Percentiles rank a stretch among this genome's conserved stretches.
These are phyloP conservation scores for Mesorhabditis sp. DNA, from an alignment of 2,888 invertebrate genomes.

Conservation along the genomic window DNA sequence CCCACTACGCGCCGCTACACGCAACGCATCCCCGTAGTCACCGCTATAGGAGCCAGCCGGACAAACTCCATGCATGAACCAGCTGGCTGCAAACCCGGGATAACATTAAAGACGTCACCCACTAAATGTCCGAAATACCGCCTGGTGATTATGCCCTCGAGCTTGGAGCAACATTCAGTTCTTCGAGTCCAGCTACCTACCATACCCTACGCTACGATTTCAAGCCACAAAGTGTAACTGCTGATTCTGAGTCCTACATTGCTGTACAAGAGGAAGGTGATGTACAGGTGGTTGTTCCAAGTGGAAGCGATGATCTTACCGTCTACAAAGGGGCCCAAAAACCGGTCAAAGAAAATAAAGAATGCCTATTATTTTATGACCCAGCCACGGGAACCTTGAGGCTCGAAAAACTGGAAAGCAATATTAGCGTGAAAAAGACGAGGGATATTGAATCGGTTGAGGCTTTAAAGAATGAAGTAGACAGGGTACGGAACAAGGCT, in stretches of 20 bases:
- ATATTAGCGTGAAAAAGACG: constrained; percentile 50
- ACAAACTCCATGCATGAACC: too few relatives aligned
- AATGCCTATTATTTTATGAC: constrained; percentile 51
- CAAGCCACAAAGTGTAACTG: not conserved
- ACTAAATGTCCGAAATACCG: not conserved
- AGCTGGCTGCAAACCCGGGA: too few relatives aligned
- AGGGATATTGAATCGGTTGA: constrained; percentile 25
- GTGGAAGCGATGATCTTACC: constrained; percentile 35
- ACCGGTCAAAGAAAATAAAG: constrained; percentile 45
- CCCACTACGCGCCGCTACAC: too few relatives aligned
- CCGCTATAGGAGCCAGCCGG: too few relatives aligned
- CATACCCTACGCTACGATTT: constrained; percentile 6
- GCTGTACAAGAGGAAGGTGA: not conserved
- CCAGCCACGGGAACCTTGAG: constrained; percentile 36
- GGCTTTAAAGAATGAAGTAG: not conserved
- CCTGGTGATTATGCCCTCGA: not conserved
- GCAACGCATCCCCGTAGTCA: too few relatives aligned
- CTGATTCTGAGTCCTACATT: not conserved
- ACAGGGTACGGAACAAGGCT: not conserved
- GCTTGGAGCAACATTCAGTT: not conserved
- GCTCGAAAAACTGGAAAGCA: constrained; percentile 45
- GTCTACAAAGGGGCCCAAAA: constrained; percentile 52
- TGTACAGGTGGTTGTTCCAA: constrained; percentile 2
- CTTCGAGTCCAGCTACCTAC: not conserved
- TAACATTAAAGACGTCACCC: too few relatives aligned